Evolutionary conservation across 2,888 invertebrate genomes (phyloP).

Genomic region (Darwinula stevensoni): DNA sequence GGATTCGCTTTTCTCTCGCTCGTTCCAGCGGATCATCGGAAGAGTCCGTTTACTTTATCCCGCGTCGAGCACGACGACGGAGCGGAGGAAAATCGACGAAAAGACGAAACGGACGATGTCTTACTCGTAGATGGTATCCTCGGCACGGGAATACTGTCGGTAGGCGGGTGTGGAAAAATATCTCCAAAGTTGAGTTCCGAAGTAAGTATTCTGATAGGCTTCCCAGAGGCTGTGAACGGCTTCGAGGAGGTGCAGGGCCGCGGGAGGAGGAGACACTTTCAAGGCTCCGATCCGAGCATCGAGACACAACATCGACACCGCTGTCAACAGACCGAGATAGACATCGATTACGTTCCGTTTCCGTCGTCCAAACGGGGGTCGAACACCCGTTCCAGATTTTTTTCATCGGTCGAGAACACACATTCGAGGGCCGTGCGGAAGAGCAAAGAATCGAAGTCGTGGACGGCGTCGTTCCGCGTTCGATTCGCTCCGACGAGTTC

Average conservation of each 20-base stretch:
- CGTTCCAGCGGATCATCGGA: no score
- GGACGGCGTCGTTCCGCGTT: conserved; percentile 7
- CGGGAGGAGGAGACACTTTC: conserved; percentile 9
- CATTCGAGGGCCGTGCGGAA: conserved; percentile 12
- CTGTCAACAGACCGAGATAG: conserved; percentile 10
- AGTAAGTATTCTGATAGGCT: conserved; percentile 13
- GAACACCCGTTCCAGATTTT: no score
- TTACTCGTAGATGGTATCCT: conserved; percentile 11
- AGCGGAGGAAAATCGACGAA: no score
- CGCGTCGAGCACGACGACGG: no score
- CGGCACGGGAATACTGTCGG: conserved; percentile 10
- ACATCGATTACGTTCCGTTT: no score
- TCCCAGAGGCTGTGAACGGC: conserved; percentile 13
- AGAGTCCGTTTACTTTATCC: no score
- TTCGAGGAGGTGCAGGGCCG: conserved; percentile 13
- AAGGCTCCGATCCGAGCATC: conserved; percentile 15
- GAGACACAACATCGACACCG: conserved; percentile 14
- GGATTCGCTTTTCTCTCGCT: no score
- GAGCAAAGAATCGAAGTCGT: conserved; percentile 9
- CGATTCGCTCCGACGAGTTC: conserved; percentile 6
- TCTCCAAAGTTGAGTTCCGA: conserved; percentile 14
- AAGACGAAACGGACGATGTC: no score
- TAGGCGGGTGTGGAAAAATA: conserved; percentile 10
- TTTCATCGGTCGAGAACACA: no score
- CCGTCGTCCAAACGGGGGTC: no score